Base-by-base conservation (phyloP, 2,113 vertebrate genomes). In the Rhynchopsitta pachyrhyncha region DNA sequence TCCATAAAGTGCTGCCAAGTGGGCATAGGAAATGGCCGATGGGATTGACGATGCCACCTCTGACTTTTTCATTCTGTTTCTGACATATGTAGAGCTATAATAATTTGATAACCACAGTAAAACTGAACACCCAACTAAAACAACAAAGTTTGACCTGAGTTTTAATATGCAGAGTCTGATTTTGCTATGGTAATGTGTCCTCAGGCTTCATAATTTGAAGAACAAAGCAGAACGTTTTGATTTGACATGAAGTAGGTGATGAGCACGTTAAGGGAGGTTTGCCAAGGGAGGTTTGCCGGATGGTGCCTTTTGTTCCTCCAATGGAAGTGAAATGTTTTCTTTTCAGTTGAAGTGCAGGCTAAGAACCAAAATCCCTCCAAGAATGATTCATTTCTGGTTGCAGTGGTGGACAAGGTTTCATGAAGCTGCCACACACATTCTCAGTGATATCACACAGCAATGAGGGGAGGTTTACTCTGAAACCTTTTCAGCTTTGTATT, bases 201-300 rank as follows among this genome's bases (percentile, higher is more conserved):
- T 89, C 44, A 7, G 50, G 62, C 75, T 83, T 75, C 29, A 8
- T 17, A 35, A 86, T 70, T 18, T 49, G 55, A 78, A 66, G 85
- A 89, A 86, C 62, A 90, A 92, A 86, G 76, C 18, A 22, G 46
- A 92, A 62, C 27, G 14, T 46, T 89, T 75, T 83, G 81, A 62
- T 86, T 74, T 86, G 71, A 70, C 35, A 29, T 25, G 11, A 82
- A 92, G 39, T 18, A 79, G 76, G 49, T 33, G 85, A 79, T 23
- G 67, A 86, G 60, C 39, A 7, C 19, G 33, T 39, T 31, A 29
- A 49, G 62, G 23, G 35, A 70, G 55, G 16, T 29, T 60, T 70
- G 55, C 86, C 60, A 29, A 49, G 62, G 23, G 35, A 70, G 55
- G 16, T 29, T 60, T 70, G 55, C 86, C 60, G 41, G 55, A 55